Conservation (phyloP, 2,888 invertebrate genomes). For the Agriopis marginaria region DNA sequence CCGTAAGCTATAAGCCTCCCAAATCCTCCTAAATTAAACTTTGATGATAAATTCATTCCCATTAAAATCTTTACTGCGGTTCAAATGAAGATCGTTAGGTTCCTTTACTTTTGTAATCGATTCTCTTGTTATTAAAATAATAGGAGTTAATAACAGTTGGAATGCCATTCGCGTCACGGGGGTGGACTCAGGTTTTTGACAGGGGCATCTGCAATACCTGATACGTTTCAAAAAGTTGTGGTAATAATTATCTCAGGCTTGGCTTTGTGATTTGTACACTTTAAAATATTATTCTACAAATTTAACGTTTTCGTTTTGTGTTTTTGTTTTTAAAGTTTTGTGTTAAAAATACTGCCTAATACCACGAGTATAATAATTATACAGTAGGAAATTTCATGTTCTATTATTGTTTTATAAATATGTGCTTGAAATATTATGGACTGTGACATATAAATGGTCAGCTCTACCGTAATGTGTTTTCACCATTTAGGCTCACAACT, state of each 20-base stretch:
- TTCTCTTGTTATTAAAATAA: constrained; percentile 39
- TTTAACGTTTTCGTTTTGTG: too few relatives aligned
- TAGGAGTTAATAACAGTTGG: constrained; percentile 37
- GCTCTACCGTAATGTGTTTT: too few relatives aligned
- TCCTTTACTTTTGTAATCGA: constrained; percentile 37
- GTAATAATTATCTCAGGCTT: not conserved
- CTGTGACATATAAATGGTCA: too few relatives aligned
- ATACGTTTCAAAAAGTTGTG: not conserved
- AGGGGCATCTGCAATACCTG: not conserved
- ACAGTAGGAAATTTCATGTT: too few relatives aligned
- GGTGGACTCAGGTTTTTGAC: not conserved
- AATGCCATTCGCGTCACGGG: constrained; percentile 14
- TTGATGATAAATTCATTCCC: constrained; percentile 51
- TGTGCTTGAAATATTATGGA: too few relatives aligned
- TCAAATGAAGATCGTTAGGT: constrained; percentile 34
- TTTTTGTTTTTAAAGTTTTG: too few relatives aligned
- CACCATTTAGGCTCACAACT: too few relatives aligned
- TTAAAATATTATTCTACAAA: not conserved
- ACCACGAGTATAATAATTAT: too few relatives aligned
- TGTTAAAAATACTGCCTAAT: too few relatives aligned
- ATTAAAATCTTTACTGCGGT: constrained; percentile 51
- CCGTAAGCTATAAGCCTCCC: constrained; percentile 25
- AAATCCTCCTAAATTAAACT: constrained; percentile 50
- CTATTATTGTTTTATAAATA: too few relatives aligned
- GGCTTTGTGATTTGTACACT: not conserved